Evolutionary conservation across 2,888 invertebrate genomes (phyloP).

Genomic region (Hanleya hanleyi): DNA sequence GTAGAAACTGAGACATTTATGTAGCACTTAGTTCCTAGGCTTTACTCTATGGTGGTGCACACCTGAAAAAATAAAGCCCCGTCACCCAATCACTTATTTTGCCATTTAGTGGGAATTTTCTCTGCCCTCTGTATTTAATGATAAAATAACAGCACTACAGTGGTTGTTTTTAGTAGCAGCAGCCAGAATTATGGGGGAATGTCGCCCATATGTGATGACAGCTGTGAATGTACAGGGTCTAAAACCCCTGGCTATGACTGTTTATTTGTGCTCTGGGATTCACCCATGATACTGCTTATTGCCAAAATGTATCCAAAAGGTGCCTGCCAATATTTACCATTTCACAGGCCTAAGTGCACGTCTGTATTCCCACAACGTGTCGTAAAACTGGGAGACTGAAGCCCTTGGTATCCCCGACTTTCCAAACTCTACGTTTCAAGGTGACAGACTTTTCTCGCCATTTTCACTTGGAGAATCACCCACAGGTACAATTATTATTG

Average conservation of each 20-base stretch:
- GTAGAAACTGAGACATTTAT: conserved; percentile 8
- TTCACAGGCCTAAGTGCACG: background rate
- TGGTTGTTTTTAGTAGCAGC: conserved; percentile 10
- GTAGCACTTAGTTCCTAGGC: background rate
- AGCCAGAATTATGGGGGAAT: background rate
- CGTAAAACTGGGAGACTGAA: no score
- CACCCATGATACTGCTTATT: background rate
- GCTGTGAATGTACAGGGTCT: background rate
- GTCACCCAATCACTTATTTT: conserved; percentile 9
- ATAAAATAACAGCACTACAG: conserved; percentile 7
- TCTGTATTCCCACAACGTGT: no score
- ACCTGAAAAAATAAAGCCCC: conserved; percentile 9
- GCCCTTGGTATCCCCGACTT: no score
- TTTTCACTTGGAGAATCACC: no score
- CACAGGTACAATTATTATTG: no score
- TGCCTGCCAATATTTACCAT: background rate
- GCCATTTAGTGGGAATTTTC: conserved; percentile 12
- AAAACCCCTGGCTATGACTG: background rate
- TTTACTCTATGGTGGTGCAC: conserved; percentile 1
- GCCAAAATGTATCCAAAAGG: background rate
- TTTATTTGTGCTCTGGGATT: background rate
- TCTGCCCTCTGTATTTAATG: conserved; percentile 8
- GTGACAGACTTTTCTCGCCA: no score
- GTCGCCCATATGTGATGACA: conserved; percentile 4
- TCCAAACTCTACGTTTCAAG: no score